Conservation (phyloP, 2,113 vertebrate genomes). For the Danionella cerebrum region DNA sequence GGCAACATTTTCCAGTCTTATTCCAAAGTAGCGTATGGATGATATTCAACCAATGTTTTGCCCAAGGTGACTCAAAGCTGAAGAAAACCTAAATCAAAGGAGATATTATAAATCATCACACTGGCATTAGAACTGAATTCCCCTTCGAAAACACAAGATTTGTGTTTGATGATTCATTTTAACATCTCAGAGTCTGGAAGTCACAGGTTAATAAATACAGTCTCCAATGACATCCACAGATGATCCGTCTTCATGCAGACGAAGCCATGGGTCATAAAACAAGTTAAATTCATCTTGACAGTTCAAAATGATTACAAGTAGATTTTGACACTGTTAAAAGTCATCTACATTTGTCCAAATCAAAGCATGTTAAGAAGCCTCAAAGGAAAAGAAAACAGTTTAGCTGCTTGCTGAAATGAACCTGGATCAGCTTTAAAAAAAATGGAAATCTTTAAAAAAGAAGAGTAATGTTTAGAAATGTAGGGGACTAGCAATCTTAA, state of each 20-base stretch:
- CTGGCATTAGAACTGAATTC: neutral
- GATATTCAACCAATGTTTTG: neutral
- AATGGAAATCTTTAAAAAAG: too few species aligned
- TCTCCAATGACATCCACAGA: neutral
- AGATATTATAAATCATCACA: neutral
- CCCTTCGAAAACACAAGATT: neutral
- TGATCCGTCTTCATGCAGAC: neutral
- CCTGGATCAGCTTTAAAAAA: too few species aligned
- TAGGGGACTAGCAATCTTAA: too few species aligned
- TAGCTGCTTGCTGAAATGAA: too few species aligned
- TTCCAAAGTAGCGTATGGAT: neutral
- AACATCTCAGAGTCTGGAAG: neutral
- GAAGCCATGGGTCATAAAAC: neutral
- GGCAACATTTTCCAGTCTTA: neutral
- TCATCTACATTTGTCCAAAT: too few species aligned
- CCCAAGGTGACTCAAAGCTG: neutral
- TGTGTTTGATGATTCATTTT: neutral
- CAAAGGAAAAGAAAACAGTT: too few species aligned
- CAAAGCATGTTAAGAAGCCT: too few species aligned
- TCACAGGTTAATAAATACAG: neutral
- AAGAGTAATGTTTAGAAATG: too few species aligned
- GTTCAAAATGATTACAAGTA: too few species aligned
- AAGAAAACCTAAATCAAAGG: neutral
- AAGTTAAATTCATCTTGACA: too few species aligned
- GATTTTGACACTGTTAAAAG: too few species aligned